Conservation (phyloP, 2,113 vertebrate genomes). For the Cochlearius cochlearius region DNA sequence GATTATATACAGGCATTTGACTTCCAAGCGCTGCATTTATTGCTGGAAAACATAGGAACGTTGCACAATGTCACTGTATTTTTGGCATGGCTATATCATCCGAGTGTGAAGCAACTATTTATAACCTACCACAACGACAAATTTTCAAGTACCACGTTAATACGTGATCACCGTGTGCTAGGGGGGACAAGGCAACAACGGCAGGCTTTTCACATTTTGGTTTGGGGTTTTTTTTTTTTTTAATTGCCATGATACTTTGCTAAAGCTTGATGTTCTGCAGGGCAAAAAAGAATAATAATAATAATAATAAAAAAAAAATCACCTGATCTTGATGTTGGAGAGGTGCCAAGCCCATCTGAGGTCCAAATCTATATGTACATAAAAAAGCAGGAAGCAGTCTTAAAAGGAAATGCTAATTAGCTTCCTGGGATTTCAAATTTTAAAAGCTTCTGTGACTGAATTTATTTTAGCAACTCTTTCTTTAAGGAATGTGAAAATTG, state of each 20-base stretch:
- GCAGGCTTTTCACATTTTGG: not conserved
- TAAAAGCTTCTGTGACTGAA: constrained; percentile 75
- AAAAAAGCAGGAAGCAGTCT: constrained; percentile 76
- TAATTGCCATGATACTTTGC: not conserved
- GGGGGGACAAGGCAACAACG: accelerated
- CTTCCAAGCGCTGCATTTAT: not conserved
- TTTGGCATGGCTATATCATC: not conserved
- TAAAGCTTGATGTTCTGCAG: not conserved
- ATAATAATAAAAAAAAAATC: not conserved
- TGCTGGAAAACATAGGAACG: not conserved
- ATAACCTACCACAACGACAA: not conserved
- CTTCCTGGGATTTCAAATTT: constrained; percentile 76
- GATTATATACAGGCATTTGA: not conserved
- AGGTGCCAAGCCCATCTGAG: constrained; percentile 60
- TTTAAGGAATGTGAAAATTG: constrained; percentile 67
- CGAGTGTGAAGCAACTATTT: not conserved
- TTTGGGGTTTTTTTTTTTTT: not conserved
- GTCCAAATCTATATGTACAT: constrained; percentile 65
- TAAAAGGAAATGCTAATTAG: constrained; percentile 74
- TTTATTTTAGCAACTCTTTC: constrained; percentile 70
- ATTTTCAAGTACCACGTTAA: not conserved
- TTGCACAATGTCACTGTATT: not conserved
- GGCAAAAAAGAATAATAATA: not conserved
- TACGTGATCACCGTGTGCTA: not conserved
- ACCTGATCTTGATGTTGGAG: constrained; percentile 60